A percentile compares a stretch with the other conserved stretches of the same genome.
These are phyloP conservation scores for Coregonus ussuriensis DNA, from an alignment of 2,797 vertebrate species.

Conservation along the genomic window DNA sequence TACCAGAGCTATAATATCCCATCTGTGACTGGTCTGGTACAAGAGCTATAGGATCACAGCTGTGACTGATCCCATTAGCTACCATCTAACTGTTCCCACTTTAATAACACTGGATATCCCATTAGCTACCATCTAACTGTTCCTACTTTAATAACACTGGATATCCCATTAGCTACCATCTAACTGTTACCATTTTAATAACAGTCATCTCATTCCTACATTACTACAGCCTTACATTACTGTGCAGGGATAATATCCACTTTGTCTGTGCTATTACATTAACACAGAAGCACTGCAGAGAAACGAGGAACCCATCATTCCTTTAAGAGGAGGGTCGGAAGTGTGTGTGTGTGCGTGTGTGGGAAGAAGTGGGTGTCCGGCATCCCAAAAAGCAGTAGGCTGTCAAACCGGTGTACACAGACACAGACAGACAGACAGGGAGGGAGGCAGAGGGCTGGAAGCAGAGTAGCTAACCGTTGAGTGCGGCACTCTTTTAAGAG, in stretches of 20 bases:
- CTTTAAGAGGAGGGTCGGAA: constrained; percentile 21
- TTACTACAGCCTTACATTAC: constrained; percentile 41
- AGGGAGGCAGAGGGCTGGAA: neutral
- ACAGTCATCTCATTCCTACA: constrained; percentile 25
- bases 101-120: too few relatives aligned
- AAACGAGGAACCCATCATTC: constrained; percentile 2
- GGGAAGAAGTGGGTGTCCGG: too few relatives aligned
- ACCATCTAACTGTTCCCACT: too few relatives aligned
- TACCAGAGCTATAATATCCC: too few relatives aligned
- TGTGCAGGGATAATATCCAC: constrained; percentile 33
- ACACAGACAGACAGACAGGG: neutral
- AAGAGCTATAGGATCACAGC: too few relatives aligned
- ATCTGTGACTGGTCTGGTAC: too few relatives aligned
- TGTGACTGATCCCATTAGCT: too few relatives aligned
- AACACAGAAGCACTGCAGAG: constrained; percentile 28
- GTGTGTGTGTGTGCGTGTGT: neutral
- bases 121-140: too few relatives aligned
- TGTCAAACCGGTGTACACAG: neutral
- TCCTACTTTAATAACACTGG: too few relatives aligned
- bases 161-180: too few relatives aligned
- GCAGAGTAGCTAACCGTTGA: neutral
- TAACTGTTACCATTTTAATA: constrained; percentile 39
- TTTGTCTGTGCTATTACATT: constrained; percentile 45
- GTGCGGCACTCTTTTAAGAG: neutral
- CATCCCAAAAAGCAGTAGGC: neutral